phyloP scores from a whole-genome alignment of 2,888 invertebrate genomes.

The Ernsta delagoae region DNA sequence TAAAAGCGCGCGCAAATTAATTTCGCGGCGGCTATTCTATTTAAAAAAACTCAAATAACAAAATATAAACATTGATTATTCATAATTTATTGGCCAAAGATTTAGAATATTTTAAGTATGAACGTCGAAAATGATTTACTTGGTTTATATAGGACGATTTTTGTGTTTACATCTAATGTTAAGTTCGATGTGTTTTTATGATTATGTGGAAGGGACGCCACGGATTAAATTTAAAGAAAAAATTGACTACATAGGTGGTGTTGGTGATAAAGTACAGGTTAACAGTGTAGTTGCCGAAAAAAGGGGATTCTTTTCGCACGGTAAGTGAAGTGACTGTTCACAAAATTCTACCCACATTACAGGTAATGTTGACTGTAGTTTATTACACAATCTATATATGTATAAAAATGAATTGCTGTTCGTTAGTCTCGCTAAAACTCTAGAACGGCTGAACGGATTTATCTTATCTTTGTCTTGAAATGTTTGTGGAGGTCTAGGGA shows the following conservation, averaged over 20 bases:
- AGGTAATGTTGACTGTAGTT: too few species aligned
- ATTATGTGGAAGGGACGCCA: constrained; percentile 39
- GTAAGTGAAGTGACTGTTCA: too few species aligned
- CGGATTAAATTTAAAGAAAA: constrained; percentile 51
- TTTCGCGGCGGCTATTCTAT: neutral
- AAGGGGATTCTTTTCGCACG: too few species aligned
- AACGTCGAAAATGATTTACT: constrained; percentile 34
- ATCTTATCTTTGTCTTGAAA: too few species aligned
- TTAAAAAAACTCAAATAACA: neutral
- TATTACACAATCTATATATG: too few species aligned
- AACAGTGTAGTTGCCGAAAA: too few species aligned
- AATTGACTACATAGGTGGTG: constrained; percentile 45
- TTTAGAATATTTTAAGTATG: constrained; percentile 32
- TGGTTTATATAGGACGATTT: constrained; percentile 36
- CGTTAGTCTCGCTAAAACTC: too few species aligned
- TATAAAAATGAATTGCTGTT: too few species aligned
- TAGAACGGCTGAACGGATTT: too few species aligned
- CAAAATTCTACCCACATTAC: too few species aligned
- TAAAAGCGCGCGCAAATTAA: constrained; percentile 34
- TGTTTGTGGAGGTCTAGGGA: too few species aligned
- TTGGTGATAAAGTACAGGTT: constrained; percentile 40
- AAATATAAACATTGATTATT: neutral
- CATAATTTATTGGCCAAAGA: constrained; percentile 26
- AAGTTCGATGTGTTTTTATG: constrained; percentile 48
- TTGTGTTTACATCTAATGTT: constrained; percentile 42